Evolutionary conservation across 1,140 invertebrate genomes (phyloP), one percentile per base, ranked within the genome.

Genomic region (Aphidius ervi): DNA sequence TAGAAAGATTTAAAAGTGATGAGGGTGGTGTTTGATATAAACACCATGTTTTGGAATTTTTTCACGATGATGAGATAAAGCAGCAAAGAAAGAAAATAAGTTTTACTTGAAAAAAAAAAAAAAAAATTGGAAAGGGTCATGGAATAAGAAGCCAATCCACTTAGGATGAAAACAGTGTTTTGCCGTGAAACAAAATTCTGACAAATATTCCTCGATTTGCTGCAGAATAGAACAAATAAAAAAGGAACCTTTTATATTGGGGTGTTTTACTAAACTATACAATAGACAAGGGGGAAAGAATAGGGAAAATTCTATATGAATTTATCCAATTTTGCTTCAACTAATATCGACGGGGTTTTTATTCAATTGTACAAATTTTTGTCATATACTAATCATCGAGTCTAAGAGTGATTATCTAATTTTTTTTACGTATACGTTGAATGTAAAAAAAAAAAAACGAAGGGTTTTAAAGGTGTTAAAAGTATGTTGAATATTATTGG

Each of bases 121-220:
- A 56, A 53, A 53, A 20, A 20, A 50, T 37, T 23, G 63, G 54
- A 59, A 31, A 46, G 39, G 45, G 42, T 40, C 46, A 9, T 46
- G 63, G 54, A 63, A 63, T 66, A 66, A 67, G 72, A 79, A 79
- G 74, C 68, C 77, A 79, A 79, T 78, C 73, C 75, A 78, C 75
- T 77, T 79, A 79, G 70, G 59, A 67, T 64, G 59, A 63, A 53
- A 59, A 41, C 46, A 59, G 40, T 71, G 72, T 77, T 79, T 78
- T 77, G 72, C 75, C 73, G 72, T 62, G 63, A 69, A 74, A 78
- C 74, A 76, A 77, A 77, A 79, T 78, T 78, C 76, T 78, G 75
- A 78, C 75, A 79, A 79, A 79, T 79, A 79, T 78, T 74, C 74
- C 70, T 67, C 76, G 71, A 79, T 79, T 79, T 78, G 67, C 70